Evolutionary conservation across 2,113 vertebrate genomes (phyloP).

Genomic region (Lucifuga dentata): DNA sequence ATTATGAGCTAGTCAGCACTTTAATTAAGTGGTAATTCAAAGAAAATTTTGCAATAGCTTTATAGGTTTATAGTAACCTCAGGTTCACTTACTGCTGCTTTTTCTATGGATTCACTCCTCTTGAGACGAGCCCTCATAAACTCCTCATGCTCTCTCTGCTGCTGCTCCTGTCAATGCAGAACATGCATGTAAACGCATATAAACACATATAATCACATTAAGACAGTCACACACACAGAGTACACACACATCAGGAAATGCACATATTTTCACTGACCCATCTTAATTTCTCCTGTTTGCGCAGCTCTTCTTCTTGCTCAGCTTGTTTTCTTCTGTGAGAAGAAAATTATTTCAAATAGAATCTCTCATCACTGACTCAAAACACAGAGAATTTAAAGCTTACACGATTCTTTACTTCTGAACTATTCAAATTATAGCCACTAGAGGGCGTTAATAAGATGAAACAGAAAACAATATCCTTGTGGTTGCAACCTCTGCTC

Average conservation of each 20-base stretch:
- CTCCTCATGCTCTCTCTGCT: slow-evolving; percentile 84
- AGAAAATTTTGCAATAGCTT: neutral
- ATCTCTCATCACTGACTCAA: neutral
- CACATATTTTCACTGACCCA: slow-evolving; percentile 75
- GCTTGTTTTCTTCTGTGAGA: slow-evolving; percentile 78
- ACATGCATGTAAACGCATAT: neutral
- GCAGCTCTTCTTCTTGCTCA: slow-evolving; percentile 75
- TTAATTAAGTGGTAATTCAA: slow-evolving; percentile 4
- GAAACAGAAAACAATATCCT: neutral
- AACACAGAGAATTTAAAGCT: neutral
- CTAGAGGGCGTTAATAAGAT: slow-evolving; percentile 20
- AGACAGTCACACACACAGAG: neutral
- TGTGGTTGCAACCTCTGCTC: slow-evolving; percentile 83
- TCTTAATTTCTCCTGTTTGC: slow-evolving; percentile 75
- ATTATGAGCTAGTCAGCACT: neutral
- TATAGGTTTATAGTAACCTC: neutral
- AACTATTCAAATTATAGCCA: neutral
- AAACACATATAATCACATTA: neutral
- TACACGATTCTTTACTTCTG: neutral
- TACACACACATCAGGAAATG: neutral
- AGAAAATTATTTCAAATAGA: neutral
- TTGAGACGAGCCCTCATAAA: slow-evolving; percentile 80
- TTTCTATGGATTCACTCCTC: slow-evolving; percentile 85
- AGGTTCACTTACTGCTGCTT: slow-evolving; percentile 84
- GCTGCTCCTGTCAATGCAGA: slow-evolving; percentile 70